Base-by-base conservation (phyloP, 2,888 invertebrate species). In the Eristalinus sepulchralis region DNA sequence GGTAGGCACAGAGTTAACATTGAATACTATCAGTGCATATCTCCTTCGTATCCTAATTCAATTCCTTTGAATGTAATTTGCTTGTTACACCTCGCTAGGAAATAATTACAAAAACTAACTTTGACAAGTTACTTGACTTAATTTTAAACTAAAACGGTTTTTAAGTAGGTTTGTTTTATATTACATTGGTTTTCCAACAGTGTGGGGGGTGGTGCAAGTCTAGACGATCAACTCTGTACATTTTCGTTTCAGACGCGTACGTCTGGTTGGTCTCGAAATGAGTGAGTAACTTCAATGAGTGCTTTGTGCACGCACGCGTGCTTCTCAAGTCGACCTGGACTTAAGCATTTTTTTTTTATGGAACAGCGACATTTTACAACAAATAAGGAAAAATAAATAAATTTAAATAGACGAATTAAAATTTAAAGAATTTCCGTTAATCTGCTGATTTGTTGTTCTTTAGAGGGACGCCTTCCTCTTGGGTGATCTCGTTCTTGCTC, bases 381-480 rank as follows among this genome's bases (percentile, higher is more conserved):
- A 75, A 72, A 47, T 62, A 77, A 63, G 68, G 63, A 55, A 71
- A 67, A 82, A 85, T 77, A 81, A 81, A 85, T 78, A 67, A 75
- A 64, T 73, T 85, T 71, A 75, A 81, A 76, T 67, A 59, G 47
- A 59, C 59, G 78, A 67, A 31, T 20, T 31, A 27, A 27, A 22
- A 59, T 27, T 9, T 63, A 27, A 34, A 39, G 55, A 5, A 36
- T 68, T 60, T 77, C 57, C 60, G n/a, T 88, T 88, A 89, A 73
- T 89, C 88, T 85, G 83, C 82, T 64, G 88, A 88, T 82, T 92
- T 91, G 47, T 89, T 90, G 73, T 81, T 91, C 76, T 93, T 93
- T 11, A 94, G 90, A 2, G 93, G 93, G 68, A 92, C 88, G 9
- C 91, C 91, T 88, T 93, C 93, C 88, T 93, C 93, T 59, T 88